Base-by-base conservation (phyloP, 2,888 invertebrate genomes). In the Ligdia adustata region DNA sequence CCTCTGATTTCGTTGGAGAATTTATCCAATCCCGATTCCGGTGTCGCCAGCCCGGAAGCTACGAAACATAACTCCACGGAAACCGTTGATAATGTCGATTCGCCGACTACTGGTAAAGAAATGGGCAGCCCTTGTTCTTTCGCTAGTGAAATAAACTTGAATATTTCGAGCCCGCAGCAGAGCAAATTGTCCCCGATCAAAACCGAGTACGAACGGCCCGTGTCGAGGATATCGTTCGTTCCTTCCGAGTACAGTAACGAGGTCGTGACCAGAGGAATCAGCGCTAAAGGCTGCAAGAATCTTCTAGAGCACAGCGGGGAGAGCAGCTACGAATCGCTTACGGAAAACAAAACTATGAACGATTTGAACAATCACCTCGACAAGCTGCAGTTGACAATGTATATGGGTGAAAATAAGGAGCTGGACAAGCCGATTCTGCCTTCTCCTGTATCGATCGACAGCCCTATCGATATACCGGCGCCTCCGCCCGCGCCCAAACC, bases 131-230 rank as follows among this genome's bases (percentile, higher is more conserved):
- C 84, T 43, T 82, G 86, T 50, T 90, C 90, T 0, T 66, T 91
- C 1, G 92, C 92, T 1, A 92, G 92, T 58, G 93, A 92, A 62
- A 89, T 91, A 4, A 92, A 92, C 52, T 71, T 92, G 14, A 92
- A 92, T 41, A 75, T 91, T 24, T 90, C 91, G 5, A 92, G 91
- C 67, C 91, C 91, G 4, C 83, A 79, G 44, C 79, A 78, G 38
- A 76, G 69, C 48, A 81, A 86, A 46, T 46, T 78, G 2, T 85
- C 85, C 0, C 82, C 84, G 0, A 74, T 72, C 3, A 85, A 84
- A 48, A 69, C 65, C 2, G 88, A 86, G 22, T 83, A 72, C 47
- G 87, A 84, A 35, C 64, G 84, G 49, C 89, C 89, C 0, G 82
- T 82, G 7, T 79, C 79, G 2, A 52, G 79, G 42, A 76, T 77